Percentiles rank a stretch among this genome's conserved stretches.
phyloP scores from a whole-genome alignment of 2,888 invertebrate genomes.

The Empis stercorea region DNA sequence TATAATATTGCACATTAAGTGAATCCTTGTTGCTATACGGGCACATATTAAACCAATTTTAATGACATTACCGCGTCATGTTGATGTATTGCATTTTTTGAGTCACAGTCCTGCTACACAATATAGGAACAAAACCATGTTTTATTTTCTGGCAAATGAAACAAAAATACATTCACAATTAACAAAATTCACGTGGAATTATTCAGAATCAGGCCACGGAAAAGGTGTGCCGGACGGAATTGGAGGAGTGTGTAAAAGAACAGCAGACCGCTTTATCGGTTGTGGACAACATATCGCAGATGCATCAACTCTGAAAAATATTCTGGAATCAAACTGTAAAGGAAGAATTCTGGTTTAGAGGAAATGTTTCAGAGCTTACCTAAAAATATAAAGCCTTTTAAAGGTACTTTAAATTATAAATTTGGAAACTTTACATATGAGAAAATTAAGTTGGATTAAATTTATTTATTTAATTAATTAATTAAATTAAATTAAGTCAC shows the following conservation, averaged over 20 bases:
- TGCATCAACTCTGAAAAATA: neutral
- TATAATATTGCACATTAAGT: neutral
- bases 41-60: conserved; percentile 2
- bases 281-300: neutral
- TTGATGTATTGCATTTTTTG: conserved; percentile 2
- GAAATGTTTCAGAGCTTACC: neutral
- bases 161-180: neutral
- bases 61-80: neutral
- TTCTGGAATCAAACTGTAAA: neutral
- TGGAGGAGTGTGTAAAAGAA: neutral
- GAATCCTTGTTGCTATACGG: neutral
- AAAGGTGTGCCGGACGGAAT: conserved; percentile 4
- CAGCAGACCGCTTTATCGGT: neutral
- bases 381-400: too few relatives aligned
- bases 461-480: too few relatives aligned
- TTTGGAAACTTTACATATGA: neutral
- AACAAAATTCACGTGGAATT: conserved; percentile 2
- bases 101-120: conserved; percentile 5
- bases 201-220: conserved; percentile 3
- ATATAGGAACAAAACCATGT: conserved; percentile 3
- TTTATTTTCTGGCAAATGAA: neutral
- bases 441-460: neutral
- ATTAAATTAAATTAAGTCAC: too few relatives aligned
- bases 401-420: too few relatives aligned
- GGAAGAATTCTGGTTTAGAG: neutral